These are phyloP conservation scores for Agapornis canus DNA, from an alignment of 2,797 vertebrate genomes.

Conservation along the genomic window DNA sequence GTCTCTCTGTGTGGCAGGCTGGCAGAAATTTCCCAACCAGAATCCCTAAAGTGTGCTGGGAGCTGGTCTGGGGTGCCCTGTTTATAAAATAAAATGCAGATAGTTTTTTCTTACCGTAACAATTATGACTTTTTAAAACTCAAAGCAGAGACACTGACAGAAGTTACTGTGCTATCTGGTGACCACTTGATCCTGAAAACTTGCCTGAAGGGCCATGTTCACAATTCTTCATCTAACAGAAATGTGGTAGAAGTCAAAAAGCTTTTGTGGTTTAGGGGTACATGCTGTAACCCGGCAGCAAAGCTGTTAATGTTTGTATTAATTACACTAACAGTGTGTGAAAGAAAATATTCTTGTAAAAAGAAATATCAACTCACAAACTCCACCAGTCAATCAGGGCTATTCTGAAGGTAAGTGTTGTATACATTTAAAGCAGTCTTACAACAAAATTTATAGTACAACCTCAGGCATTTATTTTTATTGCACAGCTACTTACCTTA, in stretches of 20 bases:
- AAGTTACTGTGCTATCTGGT: neutral
- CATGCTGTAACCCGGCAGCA: neutral
- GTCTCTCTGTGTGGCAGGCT: neutral
- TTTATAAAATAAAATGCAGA: neutral
- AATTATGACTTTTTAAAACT: neutral
- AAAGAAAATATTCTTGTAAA: neutral
- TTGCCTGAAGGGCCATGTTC: neutral
- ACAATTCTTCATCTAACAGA: neutral
- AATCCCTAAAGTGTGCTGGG: neutral
- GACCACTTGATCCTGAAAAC: neutral
- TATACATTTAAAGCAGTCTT: neutral
- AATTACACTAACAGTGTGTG: neutral
- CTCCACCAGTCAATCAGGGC: neutral
- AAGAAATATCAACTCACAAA: neutral
- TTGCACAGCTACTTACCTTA: neutral
- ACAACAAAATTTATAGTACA: neutral
- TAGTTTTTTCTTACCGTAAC: neutral
- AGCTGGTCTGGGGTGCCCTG: neutral
- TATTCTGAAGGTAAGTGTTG: neutral
- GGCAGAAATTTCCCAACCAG: neutral
- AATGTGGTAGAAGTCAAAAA: neutral
- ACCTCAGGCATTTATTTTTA: conserved; percentile 15
- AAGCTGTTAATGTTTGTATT: neutral
- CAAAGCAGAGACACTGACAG: neutral
- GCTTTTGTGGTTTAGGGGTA: neutral